Conservation (phyloP, 2,797 vertebrate genomes). For the Odontamblyopus rebecca region DNA sequence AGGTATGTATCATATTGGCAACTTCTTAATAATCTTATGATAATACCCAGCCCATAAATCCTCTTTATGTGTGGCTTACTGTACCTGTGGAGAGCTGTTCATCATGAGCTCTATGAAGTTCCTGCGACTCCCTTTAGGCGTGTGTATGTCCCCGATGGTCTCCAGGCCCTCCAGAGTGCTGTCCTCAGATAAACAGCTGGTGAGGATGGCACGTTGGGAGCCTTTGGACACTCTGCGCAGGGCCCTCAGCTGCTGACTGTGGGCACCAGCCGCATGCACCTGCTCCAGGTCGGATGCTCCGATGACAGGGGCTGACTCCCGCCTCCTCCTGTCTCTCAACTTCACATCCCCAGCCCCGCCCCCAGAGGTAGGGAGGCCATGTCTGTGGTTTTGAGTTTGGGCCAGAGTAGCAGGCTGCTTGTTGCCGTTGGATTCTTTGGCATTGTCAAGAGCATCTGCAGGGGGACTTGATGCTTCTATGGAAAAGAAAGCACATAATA, state of each 20-base stretch:
- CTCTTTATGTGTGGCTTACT: background rate
- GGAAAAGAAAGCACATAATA: conserved; percentile 9
- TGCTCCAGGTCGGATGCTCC: conserved; percentile 59
- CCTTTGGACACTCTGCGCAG: conserved; percentile 72
- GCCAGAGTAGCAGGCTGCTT: conserved; percentile 28
- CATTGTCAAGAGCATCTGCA: conserved; percentile 48
- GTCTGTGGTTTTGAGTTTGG: conserved; percentile 26
- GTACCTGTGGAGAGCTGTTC: conserved; percentile 84
- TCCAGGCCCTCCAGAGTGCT: conserved; percentile 68
- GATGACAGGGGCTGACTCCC: conserved; percentile 73
- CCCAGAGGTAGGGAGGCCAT: conserved; percentile 22
- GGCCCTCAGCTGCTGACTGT: conserved; percentile 60
- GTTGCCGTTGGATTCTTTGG: conserved; percentile 50
- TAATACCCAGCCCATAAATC: background rate
- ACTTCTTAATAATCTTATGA: too few relatives aligned
- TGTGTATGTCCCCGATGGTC: conserved; percentile 60
- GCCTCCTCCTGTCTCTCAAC: conserved; percentile 71
- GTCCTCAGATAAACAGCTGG: conserved; percentile 75
- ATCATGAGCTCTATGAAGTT: conserved; percentile 84
- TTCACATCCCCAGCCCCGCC: conserved; percentile 66
- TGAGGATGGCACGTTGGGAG: conserved; percentile 72
- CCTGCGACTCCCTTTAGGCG: conserved; percentile 79
- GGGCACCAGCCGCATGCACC: conserved; percentile 35
- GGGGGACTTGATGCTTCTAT: conserved; percentile 30
- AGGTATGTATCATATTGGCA: too few relatives aligned